Conservation (phyloP, 2,888 invertebrate species). For the Carpatolechia fugitivella region DNA sequence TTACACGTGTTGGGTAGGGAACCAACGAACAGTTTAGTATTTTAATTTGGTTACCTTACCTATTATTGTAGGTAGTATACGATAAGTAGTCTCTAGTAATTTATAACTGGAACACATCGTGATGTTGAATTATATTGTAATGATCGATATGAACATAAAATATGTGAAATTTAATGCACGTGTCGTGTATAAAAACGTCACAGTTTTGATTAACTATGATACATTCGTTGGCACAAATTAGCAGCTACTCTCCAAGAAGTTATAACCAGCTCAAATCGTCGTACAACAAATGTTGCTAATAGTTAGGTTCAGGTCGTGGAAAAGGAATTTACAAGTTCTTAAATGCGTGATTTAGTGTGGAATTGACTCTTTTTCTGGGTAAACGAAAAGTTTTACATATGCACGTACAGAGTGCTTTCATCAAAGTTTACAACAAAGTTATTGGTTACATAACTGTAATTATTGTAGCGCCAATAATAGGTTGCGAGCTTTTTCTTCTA, state of each 20-base stretch:
- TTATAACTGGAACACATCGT: too few relatives aligned
- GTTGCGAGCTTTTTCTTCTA: slow-evolving; percentile 1
- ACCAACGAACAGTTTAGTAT: background rate
- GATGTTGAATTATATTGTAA: too few relatives aligned
- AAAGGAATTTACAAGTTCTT: background rate
- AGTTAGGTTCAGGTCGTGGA: background rate
- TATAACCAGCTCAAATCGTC: background rate
- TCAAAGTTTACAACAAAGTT: background rate
- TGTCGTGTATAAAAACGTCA: too few relatives aligned
- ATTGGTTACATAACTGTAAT: background rate
- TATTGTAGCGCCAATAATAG: background rate
- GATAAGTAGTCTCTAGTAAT: too few relatives aligned
- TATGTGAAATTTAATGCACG: too few relatives aligned
- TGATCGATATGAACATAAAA: too few relatives aligned
- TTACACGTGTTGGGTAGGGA: background rate
- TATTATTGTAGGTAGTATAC: too few relatives aligned
- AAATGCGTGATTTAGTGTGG: background rate
- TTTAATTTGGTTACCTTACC: too few relatives aligned
- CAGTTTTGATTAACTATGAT: too few relatives aligned
- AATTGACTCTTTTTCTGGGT: too few relatives aligned
- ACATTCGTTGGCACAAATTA: background rate
- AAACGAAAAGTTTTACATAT: too few relatives aligned
- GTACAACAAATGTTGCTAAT: background rate
- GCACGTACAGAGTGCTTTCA: too few relatives aligned
- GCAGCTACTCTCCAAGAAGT: background rate